Percentiles rank a stretch among this genome's conserved stretches.
Conservation (phyloP, 1,140 invertebrate genomes). For the Battus philenor region DNA sequence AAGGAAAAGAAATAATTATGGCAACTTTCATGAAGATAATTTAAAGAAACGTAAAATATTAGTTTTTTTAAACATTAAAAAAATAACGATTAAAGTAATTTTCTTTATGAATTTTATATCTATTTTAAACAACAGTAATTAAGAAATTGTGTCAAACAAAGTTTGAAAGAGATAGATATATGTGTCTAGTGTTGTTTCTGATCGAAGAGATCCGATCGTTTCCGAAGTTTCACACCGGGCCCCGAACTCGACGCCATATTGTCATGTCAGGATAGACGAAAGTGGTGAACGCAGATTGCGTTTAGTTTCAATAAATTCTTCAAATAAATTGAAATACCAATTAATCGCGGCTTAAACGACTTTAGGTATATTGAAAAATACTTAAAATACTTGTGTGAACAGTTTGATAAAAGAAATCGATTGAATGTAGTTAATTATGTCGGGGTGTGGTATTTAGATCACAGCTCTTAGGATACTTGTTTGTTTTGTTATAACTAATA, state of each 20-base stretch:
- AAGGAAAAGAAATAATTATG: too few species aligned
- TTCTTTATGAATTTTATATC: too few species aligned
- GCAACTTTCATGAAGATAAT: too few species aligned
- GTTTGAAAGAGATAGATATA: too few species aligned
- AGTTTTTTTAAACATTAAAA: too few species aligned
- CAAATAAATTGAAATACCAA: conserved; percentile 25
- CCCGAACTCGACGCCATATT: conserved; percentile 62
- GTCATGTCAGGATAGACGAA: conserved; percentile 62
- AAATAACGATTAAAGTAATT: too few species aligned
- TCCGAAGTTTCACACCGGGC: conserved; percentile 25
- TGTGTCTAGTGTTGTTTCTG: too few species aligned
- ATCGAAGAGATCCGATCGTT: conserved; percentile 36
- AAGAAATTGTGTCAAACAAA: too few species aligned
- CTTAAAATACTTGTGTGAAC: conserved; percentile 8
- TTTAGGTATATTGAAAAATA: conserved; percentile 35
- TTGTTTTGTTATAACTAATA: conserved; percentile 57
- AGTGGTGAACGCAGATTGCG: conserved; percentile 36
- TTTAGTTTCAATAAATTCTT: conserved; percentile 35
- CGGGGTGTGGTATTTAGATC: conserved; percentile 70
- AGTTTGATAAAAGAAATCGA: conserved; percentile 13
- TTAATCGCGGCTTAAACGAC: conserved; percentile 30
- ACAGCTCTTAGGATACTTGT: conserved; percentile 45
- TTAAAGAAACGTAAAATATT: too few species aligned
- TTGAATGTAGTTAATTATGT: conserved; percentile 34
- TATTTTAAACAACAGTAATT: too few species aligned